Evolutionary conservation across 2,797 vertebrate species (phyloP), one percentile per base, ranked within the genome.

Genomic region (Epinephelus awoara): DNA sequence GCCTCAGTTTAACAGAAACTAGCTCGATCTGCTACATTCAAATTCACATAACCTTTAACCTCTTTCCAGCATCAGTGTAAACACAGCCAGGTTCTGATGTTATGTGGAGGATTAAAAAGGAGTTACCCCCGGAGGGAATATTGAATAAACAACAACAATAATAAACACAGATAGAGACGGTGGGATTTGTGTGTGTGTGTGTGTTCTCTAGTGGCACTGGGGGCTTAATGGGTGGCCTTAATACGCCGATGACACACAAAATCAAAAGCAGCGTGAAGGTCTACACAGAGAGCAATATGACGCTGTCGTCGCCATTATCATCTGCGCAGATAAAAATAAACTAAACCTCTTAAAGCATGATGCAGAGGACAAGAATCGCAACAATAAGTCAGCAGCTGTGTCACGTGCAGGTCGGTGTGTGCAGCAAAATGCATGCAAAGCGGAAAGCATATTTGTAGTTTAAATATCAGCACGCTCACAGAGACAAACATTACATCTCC

Each of bases 141-240:
- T 23, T 65, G 65, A 79, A 81, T 56, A 63, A 63, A 75, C 61
- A 61, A 54, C 21, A 61, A 67, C 21, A 25, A 38, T 59, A 63
- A 84, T 59, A 63, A 84, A 72, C 44, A 81, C 55, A 72, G 34
- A 77, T 17, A 62, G 58, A 75, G 61, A 84, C 34, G 18, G 71
- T 57, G 47, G 80, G 50, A 67, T 65, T 78, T 77, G 68, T 76
- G 81, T 63, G 42, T 65, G 13, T 59, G 69, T 59, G 59, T 56
- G 63, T 34, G 62, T 23, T 29, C 50, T 46, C 50, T 54, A 42
- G 58, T 70, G 70, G 70, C 59, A 63, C 44, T 29, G 12, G 62
- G 59, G 85, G 90, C 84, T 92, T 93, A 93, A 93, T 91, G 90
- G 90, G 85, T 92, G 92, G 87, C 93, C 92, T 90, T 93, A 94